Evolutionary conservation across 2,888 invertebrate genomes (phyloP).

Genomic region (Eupeodes luniger): DNA sequence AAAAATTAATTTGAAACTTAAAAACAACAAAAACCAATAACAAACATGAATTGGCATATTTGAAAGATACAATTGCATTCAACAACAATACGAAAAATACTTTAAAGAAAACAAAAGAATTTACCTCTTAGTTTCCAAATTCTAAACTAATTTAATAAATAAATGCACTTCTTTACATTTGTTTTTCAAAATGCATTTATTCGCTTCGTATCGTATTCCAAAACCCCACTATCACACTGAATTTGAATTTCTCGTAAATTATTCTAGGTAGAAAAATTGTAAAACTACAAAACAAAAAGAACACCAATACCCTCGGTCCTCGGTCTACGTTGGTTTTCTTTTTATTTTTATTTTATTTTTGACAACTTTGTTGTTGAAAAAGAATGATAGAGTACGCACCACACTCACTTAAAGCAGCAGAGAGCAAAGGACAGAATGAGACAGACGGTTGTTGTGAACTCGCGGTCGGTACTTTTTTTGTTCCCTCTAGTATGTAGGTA

Average conservation of each 20-base stretch:
- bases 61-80: not conserved
- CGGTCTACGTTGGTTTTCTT: conserved; percentile 28
- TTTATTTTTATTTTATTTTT: conserved; percentile 17
- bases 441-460: conserved; percentile 34
- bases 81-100: not conserved
- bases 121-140: conserved; percentile 43
- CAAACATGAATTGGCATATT: not conserved
- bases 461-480: conserved; percentile 41
- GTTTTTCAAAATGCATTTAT: conserved; percentile 42
- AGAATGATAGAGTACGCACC: conserved; percentile 43
- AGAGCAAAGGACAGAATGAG: conserved; percentile 36
- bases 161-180: conserved; percentile 23
- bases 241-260: conserved; percentile 24
- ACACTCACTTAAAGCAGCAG: conserved; percentile 37
- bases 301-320: conserved; percentile 62
- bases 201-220: not conserved
- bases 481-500: not conserved
- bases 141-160: not conserved
- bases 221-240: not conserved
- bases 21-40: not conserved
- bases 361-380: conserved; percentile 61
- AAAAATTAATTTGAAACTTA: not conserved
- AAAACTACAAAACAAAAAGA: conserved; percentile 28
- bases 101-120: not conserved
- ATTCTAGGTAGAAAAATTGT: not conserved